Evolutionary conservation across 2,888 invertebrate species (phyloP).

Genomic region (Disparrhopalites patrizii): DNA sequence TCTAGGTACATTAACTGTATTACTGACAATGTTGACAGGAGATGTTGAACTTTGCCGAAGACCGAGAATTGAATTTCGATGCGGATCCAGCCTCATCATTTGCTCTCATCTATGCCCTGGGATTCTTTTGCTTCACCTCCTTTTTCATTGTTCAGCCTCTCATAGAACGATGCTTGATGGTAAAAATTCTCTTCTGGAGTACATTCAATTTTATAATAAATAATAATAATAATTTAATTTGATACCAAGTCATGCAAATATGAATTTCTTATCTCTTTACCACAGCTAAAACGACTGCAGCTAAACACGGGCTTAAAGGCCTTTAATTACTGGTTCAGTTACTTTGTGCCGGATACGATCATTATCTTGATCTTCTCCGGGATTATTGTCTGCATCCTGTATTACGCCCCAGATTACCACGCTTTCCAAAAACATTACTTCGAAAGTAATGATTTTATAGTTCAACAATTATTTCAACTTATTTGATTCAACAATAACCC

Average conservation of each 20-base stretch:
- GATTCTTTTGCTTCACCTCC: constrained; percentile 9
- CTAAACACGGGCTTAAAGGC: constrained; percentile 9
- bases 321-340: constrained; percentile 12
- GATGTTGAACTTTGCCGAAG: neutral
- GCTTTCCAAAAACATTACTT: neutral
- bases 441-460: neutral
- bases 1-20: neutral
- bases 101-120: neutral
- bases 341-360: neutral
- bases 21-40: too few relatives aligned
- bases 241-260: too few relatives aligned
- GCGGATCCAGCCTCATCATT: neutral
- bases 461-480: neutral
- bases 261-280: too few relatives aligned
- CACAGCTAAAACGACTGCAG: constrained; percentile 17
- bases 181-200: too few relatives aligned
- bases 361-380: neutral
- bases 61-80: neutral
- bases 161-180: neutral
- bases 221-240: too few relatives aligned
- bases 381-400: neutral
- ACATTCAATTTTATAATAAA: too few relatives aligned
- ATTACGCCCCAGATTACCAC: neutral
- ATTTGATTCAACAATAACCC: too few relatives aligned
- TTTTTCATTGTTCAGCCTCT: constrained; percentile 15